Base-by-base conservation (phyloP, 1,140 invertebrate species). In the Sycobia sp. region DNA sequence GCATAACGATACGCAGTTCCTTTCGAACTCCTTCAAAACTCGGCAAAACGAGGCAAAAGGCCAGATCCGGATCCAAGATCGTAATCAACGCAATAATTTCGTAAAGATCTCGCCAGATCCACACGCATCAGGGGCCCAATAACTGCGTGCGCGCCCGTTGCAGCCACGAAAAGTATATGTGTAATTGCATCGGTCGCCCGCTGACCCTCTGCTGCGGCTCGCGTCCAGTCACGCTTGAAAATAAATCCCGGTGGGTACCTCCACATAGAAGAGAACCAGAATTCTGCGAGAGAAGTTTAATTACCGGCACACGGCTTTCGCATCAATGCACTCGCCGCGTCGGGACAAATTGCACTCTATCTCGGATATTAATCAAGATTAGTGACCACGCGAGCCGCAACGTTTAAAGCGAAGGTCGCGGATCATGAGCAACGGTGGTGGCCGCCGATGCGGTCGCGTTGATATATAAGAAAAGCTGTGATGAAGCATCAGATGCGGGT, bases 161-260 rank as follows among this genome's bases (percentile, higher is more conserved):
- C 29, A 41, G 13, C 47, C 39, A 50, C 20, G 63, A 63, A 53
- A 55, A 65, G 25, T 67, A 68, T 71, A n/a, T n/a, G n/a, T n/a
- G n/a, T n/a, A 73, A 72, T 78, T 73, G 70, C 67, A 63, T 65
- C 69, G 72, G 73, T 76, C 73, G 68, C 76, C 74, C 69, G 75
- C 76, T 77, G 75, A 53, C 59, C 74, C 73, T 73, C 62, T 62
- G 68, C 68, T n/a, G n/a, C n/a, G n/a, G n/a, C 70, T 73, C 59
- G 58, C 71, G 68, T 54, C 74, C 56, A 76, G 78, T 79, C 77
- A 78, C 69, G 67, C 62, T 70, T 70, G 55, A 69, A 69, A 78
- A 80, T 75, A 73, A 77, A 51, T 67, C 66, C 14, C 18, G 41
- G 4, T 20, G 41, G 41, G 20, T n/a, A 18, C 10, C 18, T 8